Percentiles rank a stretch among this genome's conserved stretches.
Evolutionary conservation across 1,140 invertebrate genomes (phyloP).

Genomic region (Manduca sexta): DNA sequence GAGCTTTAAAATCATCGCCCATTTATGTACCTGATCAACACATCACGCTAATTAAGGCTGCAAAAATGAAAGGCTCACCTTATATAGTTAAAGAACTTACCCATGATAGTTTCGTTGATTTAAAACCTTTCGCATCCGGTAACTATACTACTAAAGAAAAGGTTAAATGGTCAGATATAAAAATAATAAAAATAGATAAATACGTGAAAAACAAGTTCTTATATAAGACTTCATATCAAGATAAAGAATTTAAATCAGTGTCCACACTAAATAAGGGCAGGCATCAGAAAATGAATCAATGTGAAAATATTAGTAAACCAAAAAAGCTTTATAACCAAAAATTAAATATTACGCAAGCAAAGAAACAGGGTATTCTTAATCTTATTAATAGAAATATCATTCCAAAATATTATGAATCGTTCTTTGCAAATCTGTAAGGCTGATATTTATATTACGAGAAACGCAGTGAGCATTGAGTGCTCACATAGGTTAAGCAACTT

Average conservation of each 20-base stretch:
- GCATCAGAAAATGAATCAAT: background rate
- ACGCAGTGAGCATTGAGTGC: too few relatives aligned
- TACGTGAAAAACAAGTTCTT: slow-evolving; percentile 14
- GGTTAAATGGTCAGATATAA: slow-evolving; percentile 22
- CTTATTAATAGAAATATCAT: slow-evolving; percentile 25
- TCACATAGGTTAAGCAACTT: too few relatives aligned
- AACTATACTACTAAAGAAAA: slow-evolving; percentile 18
- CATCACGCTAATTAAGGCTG: slow-evolving; percentile 24
- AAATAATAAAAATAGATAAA: slow-evolving; percentile 17
- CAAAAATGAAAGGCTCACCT: slow-evolving; percentile 21
- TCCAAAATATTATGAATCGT: slow-evolving; percentile 21
- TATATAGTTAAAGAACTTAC: slow-evolving; percentile 20
- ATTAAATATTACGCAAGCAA: slow-evolving; percentile 16
- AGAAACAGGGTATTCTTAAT: slow-evolving; percentile 24
- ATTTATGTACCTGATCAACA: slow-evolving; percentile 35
- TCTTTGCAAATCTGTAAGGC: slow-evolving; percentile 10
- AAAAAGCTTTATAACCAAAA: slow-evolving; percentile 20
- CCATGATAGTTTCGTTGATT: slow-evolving; percentile 19
- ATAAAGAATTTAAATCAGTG: slow-evolving; percentile 17
- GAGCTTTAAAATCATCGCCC: slow-evolving; percentile 34
- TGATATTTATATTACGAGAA: too few relatives aligned
- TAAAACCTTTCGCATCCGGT: slow-evolving; percentile 19
- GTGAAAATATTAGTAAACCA: slow-evolving; percentile 5
- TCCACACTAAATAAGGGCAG: slow-evolving; percentile 12
- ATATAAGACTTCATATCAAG: slow-evolving; percentile 20